Evolutionary conservation across 1,140 invertebrate species (phyloP), one percentile per base, ranked within the genome.

Genomic region (Ganaspis sp.): DNA sequence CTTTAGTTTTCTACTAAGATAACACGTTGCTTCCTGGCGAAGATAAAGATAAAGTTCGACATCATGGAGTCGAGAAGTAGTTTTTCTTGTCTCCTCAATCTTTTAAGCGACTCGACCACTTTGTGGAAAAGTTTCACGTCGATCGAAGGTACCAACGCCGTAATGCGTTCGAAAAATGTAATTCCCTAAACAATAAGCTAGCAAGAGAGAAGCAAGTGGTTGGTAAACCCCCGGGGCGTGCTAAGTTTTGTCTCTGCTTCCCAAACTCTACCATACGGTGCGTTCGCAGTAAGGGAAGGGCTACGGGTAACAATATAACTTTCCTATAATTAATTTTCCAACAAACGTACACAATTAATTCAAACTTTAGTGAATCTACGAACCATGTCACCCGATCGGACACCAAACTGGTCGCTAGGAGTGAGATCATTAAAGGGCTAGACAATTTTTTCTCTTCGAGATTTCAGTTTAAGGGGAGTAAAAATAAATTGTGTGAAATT

Each of bases 111-210:
- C 26, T 64, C 26, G 58, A 29, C 26, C 58, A 64, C 58, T 64
- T 64, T 64, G 26, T 29, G 58, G 58, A 29, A 64, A 64, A 64
- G 58, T 64, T 64, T 64, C 23, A 64, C 58, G 58, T 29, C 58
- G 58, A 64, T 64, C 58, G 26, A 29, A 9, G 4, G 58, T 26
- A n/a, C 26, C 26, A 29, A 64, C 12, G 23, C 58, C 26, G 26
- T 64, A 64, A 64, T 64, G 26, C 23, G 23, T 29, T 64, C 26
- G 23, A 64, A 64, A 64, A 29, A 64, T 64, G 26, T 64, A 29
- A 64, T 64, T 64, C 58, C 58, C 58, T 64, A 64, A 64, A 64
- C 58, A 64, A 64, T 64, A 34, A 64, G 58, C 23, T n/a, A n/a
- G 58, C 58, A 64, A 8, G 23, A 12, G 11, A 29, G 58, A 29